These are phyloP conservation scores for Parotia lawesii DNA, from an alignment of 2,113 vertebrate species.

Conservation along the genomic window DNA sequence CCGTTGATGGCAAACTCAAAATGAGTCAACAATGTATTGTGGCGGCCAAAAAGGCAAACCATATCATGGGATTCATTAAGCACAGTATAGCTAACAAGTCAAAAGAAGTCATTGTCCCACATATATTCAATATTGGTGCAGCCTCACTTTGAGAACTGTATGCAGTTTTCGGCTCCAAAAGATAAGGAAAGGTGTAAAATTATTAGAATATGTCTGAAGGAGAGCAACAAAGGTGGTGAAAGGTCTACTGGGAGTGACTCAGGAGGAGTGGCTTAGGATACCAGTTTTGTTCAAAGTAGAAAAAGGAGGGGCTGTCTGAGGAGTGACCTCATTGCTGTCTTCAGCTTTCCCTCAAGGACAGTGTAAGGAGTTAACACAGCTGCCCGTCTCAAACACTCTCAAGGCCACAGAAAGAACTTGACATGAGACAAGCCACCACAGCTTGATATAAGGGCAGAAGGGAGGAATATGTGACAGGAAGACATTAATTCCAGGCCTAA, in stretches of 20 bases:
- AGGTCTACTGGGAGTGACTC: neutral
- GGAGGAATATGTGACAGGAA: neutral
- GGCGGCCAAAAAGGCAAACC: neutral
- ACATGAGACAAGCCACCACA: neutral
- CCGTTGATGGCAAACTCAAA: too few species aligned
- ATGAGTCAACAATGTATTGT: too few species aligned
- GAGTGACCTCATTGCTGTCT: neutral
- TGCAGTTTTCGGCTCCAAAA: neutral
- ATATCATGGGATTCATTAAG: neutral
- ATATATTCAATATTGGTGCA: neutral
- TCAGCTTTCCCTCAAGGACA: neutral
- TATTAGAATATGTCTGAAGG: neutral
- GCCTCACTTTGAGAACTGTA: neutral
- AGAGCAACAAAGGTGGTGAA: neutral
- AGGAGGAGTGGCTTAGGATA: neutral
- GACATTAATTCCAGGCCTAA: neutral
- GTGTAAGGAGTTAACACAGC: neutral
- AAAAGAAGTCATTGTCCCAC: neutral
- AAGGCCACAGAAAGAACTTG: neutral
- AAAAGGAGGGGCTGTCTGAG: neutral
- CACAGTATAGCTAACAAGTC: too few species aligned
- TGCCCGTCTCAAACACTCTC: neutral
- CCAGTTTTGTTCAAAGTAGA: neutral
- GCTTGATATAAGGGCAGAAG: neutral
- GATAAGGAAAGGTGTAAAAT: neutral